phyloP scores from a whole-genome alignment of 2,888 invertebrate genomes.

The Galerucella pusilla region DNA sequence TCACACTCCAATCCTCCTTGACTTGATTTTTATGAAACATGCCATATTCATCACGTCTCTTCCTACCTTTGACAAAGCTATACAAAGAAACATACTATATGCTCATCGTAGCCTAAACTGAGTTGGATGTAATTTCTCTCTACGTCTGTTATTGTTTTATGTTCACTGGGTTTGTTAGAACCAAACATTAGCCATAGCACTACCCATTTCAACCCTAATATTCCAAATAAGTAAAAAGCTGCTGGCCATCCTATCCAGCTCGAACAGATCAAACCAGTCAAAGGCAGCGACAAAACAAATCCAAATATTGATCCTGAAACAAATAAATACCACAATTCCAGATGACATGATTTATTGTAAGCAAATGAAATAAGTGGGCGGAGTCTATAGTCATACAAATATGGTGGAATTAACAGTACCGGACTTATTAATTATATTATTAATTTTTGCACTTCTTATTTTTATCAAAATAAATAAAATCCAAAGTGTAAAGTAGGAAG shows the following conservation, averaged over 20 bases:
- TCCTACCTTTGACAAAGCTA: too few relatives aligned
- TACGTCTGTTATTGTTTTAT: constrained; percentile 70
- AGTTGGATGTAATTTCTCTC: constrained; percentile 76
- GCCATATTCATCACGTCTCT: too few relatives aligned
- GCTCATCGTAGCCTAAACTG: constrained; percentile 47
- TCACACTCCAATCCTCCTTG: too few relatives aligned
- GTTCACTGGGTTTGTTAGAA: constrained; percentile 73
- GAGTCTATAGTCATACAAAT: too few relatives aligned
- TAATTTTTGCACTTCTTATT: too few relatives aligned
- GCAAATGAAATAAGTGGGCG: too few relatives aligned
- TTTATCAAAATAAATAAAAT: too few relatives aligned
- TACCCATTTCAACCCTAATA: constrained; percentile 72
- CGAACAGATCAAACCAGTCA: constrained; percentile 79
- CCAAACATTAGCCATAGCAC: constrained; percentile 73
- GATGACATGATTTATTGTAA: too few relatives aligned
- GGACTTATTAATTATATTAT: too few relatives aligned
- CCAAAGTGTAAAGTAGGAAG: too few relatives aligned
- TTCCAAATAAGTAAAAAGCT: constrained; percentile 81
- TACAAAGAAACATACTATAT: constrained; percentile 67
- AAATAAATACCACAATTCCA: background rate
- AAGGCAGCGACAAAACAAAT: constrained; percentile 79
- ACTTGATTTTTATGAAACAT: too few relatives aligned
- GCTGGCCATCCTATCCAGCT: constrained; percentile 81
- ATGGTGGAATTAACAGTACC: too few relatives aligned
- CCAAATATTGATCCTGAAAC: constrained; percentile 79